phyloP scores from a whole-genome alignment of 2,888 invertebrate species.

The Agrotis exclamationis region DNA sequence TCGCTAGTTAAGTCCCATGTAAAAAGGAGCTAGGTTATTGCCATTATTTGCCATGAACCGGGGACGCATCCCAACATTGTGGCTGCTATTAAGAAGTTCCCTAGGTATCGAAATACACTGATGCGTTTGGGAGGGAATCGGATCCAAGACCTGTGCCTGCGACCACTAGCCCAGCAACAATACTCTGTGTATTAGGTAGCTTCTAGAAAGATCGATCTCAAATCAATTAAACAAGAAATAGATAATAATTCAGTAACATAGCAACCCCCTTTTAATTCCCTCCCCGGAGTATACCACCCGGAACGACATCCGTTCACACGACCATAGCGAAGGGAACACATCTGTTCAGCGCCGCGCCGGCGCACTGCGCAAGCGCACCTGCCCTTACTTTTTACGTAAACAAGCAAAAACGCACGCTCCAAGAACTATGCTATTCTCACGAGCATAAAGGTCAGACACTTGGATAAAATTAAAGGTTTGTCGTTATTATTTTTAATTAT shows the following conservation, averaged over 20 bases:
- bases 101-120: too few species aligned
- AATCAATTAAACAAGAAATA: background rate
- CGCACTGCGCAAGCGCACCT: slow-evolving; percentile 38
- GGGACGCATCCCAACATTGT: too few species aligned
- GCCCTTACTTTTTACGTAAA: slow-evolving; percentile 54
- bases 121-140: too few species aligned
- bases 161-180: too few species aligned
- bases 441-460: slow-evolving; percentile 36
- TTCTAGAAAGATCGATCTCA: background rate
- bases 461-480: slow-evolving; percentile 27
- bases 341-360: slow-evolving; percentile 17
- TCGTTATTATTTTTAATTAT: slow-evolving; percentile 47
- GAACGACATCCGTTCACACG: slow-evolving; percentile 72
- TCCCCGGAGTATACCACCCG: slow-evolving; percentile 49
- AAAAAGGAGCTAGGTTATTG: too few species aligned
- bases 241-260: background rate
- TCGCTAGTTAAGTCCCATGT: too few species aligned
- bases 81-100: too few species aligned
- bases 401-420: slow-evolving; percentile 48
- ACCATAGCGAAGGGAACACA: slow-evolving; percentile 23
- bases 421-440: slow-evolving; percentile 50
- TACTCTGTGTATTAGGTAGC: too few species aligned
- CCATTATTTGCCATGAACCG: too few species aligned
- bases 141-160: too few species aligned
- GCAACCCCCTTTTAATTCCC: slow-evolving; percentile 42